Conservation (phyloP, 2,888 invertebrate species). For the Nomada goodeniana region DNA sequence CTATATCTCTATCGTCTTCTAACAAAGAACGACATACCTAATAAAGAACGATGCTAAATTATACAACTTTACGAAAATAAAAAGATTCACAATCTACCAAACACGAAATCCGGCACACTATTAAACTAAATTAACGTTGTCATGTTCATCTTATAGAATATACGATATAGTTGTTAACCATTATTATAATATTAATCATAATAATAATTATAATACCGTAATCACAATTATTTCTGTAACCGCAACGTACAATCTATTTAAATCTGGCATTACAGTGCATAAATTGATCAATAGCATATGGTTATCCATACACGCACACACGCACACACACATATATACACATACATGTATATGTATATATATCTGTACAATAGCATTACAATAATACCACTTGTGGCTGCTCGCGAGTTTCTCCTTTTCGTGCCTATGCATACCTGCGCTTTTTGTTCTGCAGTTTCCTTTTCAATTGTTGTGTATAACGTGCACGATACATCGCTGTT, state of each 20-base stretch:
- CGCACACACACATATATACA: slow-evolving; percentile 7
- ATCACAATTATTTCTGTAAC: slow-evolving; percentile 36
- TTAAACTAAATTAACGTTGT: slow-evolving; percentile 57
- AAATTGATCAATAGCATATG: slow-evolving; percentile 43
- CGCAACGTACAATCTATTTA: slow-evolving; percentile 50
- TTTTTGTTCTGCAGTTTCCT: neutral
- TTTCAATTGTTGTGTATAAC: slow-evolving; percentile 18
- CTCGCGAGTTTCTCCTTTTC: slow-evolving; percentile 17
- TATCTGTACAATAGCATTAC: slow-evolving; percentile 66
- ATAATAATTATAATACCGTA: slow-evolving; percentile 39
- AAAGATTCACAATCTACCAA: slow-evolving; percentile 67
- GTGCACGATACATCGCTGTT: slow-evolving; percentile 11
- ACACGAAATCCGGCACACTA: slow-evolving; percentile 70
- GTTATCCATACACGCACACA: neutral
- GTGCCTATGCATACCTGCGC: neutral
- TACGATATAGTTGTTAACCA: slow-evolving; percentile 44
- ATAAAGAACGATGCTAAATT: slow-evolving; percentile 29
- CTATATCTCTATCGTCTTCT: slow-evolving; percentile 41
- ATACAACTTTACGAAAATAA: slow-evolving; percentile 33
- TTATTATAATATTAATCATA: slow-evolving; percentile 42
- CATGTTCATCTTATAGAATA: slow-evolving; percentile 33
- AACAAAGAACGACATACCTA: neutral
- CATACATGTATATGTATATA: slow-evolving; percentile 36
- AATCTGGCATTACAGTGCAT: slow-evolving; percentile 54
- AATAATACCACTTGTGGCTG: slow-evolving; percentile 61